Base-by-base conservation (phyloP, 2,113 vertebrate genomes). In the Archilochus colubris region DNA sequence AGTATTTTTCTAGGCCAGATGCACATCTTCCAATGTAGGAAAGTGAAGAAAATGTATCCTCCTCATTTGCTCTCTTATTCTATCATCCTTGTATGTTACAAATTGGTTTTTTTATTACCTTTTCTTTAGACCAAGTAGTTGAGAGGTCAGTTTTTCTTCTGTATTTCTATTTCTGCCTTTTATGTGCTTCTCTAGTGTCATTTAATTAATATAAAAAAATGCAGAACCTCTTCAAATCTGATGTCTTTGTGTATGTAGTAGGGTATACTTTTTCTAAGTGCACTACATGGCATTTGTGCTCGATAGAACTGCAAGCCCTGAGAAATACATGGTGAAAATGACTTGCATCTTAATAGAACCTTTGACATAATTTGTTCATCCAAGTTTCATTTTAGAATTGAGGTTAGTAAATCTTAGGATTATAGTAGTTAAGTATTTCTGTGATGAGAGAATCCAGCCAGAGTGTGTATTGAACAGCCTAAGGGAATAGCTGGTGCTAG, bases 41-140 rank as follows among this genome's bases (percentile, higher is more conserved):
- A 80, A 63, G 50, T 43, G 43, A 54, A 72, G 48, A 66, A 58
- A 89, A 55, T 13, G 12, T 2, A 1, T 44, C 11, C 40, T 76
- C 24, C 25, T 40, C 3, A 1, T 68, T 63, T 70, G n/a, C 33
- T 31, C 21, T 33, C 59, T 67, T 70, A 17, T 14, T 64, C 31
- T 30, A 0, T 75, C 43, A 40, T 50, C 27, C 24, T 54, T 0
- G 0, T 38, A 16, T 14, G 10, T 48, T 73, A 31, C 23, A 30
- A 40, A 50, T 64, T 72, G n/a, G 36, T 12, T 8, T 51, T 72
- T 80, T 77, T 19, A 16, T 55, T 77, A 24, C 40, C 12, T 59
- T 72, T 81, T 67, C 53, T 55, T 92, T 46, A 88, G 44, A 27
- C 50, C 54, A 55, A 38, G 8, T 31, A 75, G 27, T 23, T 33